A percentile compares a stretch with the other conserved stretches of the same genome.
These are phyloP conservation scores for Alcedo atthis DNA, from an alignment of 2,797 vertebrate genomes.

Conservation along the genomic window DNA sequence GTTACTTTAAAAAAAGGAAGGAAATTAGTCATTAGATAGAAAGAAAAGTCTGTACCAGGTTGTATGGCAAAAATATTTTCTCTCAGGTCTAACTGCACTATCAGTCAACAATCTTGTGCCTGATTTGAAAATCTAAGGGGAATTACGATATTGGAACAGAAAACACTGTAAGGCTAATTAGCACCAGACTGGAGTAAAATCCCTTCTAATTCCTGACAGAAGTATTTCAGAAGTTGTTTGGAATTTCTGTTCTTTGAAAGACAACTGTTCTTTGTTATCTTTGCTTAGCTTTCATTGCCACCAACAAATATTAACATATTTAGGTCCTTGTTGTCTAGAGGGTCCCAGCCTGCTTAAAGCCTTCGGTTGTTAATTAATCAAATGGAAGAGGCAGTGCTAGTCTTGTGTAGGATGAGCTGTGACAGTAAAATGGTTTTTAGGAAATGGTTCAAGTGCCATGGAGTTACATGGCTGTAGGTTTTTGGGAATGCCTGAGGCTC, in stretches of 20 bases:
- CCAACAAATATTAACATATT: background rate
- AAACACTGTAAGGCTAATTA: slow-evolving; percentile 14
- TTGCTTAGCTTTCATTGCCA: background rate
- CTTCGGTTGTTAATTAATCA: background rate
- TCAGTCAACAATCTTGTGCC: background rate
- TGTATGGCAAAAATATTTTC: background rate
- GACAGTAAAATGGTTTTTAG: background rate
- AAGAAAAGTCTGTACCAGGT: background rate
- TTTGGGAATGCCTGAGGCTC: background rate
- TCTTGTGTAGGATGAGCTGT: background rate
- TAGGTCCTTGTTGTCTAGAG: background rate
- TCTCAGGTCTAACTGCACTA: background rate
- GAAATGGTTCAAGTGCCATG: background rate
- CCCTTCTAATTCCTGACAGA: background rate
- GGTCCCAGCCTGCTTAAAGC: background rate
- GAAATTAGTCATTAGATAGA: slow-evolving; percentile 21
- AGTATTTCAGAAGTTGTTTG: background rate
- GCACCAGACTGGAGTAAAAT: slow-evolving; percentile 1
- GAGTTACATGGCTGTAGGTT: background rate
- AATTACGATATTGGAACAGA: background rate
- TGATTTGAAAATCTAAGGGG: background rate
- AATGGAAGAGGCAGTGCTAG: background rate
- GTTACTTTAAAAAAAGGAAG: slow-evolving; percentile 4
- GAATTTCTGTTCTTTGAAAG: background rate
- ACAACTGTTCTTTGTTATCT: background rate